Conservation (phyloP, 2,888 invertebrate species). For the Rambutsinella grinnellia region DNA sequence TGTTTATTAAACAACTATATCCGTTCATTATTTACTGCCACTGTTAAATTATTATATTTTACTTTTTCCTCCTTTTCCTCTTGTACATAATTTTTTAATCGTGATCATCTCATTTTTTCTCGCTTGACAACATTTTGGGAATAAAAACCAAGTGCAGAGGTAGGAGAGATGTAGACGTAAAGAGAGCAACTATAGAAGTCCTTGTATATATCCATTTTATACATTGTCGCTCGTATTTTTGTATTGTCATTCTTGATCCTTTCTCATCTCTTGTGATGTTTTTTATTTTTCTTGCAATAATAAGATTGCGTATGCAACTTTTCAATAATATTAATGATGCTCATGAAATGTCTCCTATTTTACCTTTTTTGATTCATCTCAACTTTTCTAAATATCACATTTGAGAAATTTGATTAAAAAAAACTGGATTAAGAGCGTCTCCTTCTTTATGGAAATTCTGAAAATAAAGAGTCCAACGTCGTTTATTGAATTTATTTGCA, state of each 20-base stretch:
- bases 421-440: slow-evolving; percentile 63
- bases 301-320: slow-evolving; percentile 1
- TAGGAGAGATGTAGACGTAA: neutral
- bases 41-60: neutral
- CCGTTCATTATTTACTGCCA: slow-evolving; percentile 13
- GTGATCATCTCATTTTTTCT: slow-evolving; percentile 26
- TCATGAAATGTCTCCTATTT: slow-evolving; percentile 27
- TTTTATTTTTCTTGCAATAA: slow-evolving; percentile 2
- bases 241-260: neutral
- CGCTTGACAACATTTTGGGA: slow-evolving; percentile 37
- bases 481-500: too few species aligned
- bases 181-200: too few species aligned
- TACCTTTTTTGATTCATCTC: too few species aligned
- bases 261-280: neutral
- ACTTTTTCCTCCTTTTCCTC: neutral
- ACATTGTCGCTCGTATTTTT: too few species aligned
- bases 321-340: slow-evolving; percentile 32
- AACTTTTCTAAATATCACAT: slow-evolving; percentile 28
- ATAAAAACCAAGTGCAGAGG: slow-evolving; percentile 20
- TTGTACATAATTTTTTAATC: slow-evolving; percentile 12
- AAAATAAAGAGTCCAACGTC: neutral
- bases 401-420: slow-evolving; percentile 53
- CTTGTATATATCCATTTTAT: too few species aligned
- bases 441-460: slow-evolving; percentile 49
- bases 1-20: slow-evolving; percentile 1